Evolutionary conservation across 2,888 invertebrate species (phyloP).

Genomic region (Hydroisotoma schaefferi): DNA sequence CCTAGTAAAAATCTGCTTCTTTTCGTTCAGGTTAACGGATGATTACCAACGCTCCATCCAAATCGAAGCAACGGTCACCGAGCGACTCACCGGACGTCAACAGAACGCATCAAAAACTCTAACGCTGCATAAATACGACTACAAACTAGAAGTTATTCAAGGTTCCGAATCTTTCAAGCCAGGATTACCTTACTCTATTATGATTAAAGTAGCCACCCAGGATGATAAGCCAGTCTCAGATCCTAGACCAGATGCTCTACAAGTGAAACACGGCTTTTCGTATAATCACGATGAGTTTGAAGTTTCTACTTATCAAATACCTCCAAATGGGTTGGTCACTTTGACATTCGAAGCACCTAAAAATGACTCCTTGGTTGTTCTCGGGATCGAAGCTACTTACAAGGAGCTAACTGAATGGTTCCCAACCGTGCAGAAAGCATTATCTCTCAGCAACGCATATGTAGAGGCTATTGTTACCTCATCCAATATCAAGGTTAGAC

Average conservation of each 20-base stretch:
- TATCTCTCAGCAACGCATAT: constrained; percentile 62
- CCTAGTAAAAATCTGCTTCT: neutral
- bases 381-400: constrained; percentile 76
- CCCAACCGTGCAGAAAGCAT: constrained; percentile 66
- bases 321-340: constrained; percentile 63
- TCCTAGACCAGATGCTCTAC: constrained; percentile 53
- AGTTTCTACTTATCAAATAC: constrained; percentile 58
- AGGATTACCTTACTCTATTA: constrained; percentile 75
- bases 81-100: constrained; percentile 77
- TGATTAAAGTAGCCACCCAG: constrained; percentile 70
- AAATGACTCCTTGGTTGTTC: constrained; percentile 61
- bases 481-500: constrained; percentile 55
- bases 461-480: constrained; percentile 60
- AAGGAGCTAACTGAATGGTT: constrained; percentile 73
- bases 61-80: constrained; percentile 84
- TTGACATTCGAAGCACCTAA: constrained; percentile 60
- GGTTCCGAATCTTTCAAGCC: constrained; percentile 86
- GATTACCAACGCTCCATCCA: constrained; percentile 77
- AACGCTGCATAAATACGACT: constrained; percentile 71
- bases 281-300: constrained; percentile 59
- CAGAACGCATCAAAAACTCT: constrained; percentile 74
- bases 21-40: constrained; percentile 62
- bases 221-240: constrained; percentile 63
- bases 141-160: constrained; percentile 71
- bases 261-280: constrained; percentile 62